Base-by-base conservation (phyloP, 2,797 vertebrate genomes). In the Tokudaia tokunoshimensis region DNA sequence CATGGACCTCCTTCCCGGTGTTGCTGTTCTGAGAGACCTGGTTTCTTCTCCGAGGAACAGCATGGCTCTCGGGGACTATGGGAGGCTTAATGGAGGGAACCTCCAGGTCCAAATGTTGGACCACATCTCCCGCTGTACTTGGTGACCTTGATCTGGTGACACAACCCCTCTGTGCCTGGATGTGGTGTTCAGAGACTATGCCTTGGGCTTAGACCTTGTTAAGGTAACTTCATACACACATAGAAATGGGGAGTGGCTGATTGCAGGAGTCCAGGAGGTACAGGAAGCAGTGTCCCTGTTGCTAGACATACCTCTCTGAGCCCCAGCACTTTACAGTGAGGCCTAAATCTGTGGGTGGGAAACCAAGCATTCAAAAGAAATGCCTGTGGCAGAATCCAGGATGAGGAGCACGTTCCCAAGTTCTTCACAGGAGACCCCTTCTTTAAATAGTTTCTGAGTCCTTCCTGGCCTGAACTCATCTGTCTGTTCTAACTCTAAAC, bases 161-260 rank as follows among this genome's bases (percentile, higher is more conserved):
- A 57, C 34, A 65, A 55, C 37, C n/a, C 6, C 55, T 93, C 87
- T 94, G 97, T 15, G 95, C 97, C 22, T 3, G 1, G 65, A 92
- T 97, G 85, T 96, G 13, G 67, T 97, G 55, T 95, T 57, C 96
- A 81, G 94, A 96, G 95, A 82, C 0, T 29, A 93, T 75, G 80
- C 75, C 80, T 11, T 19, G 52, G 85, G 61, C 31, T 70, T n/a
- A 20, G 65, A 24, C 59, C 79, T 92, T 84, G 67, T 31, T 41
- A 20, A 20, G 74, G 29, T 31, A 94, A 63, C 15, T 74, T 94
- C 37, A n/a, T 2, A 11, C 22, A 41, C 81, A 80, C 65, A 67
- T 44, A n/a, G 80, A 86, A 70, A 55, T 2, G 47, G 50, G 88
- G 70, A 26, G 31, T 96, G 95, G 13, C 89, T 12, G 80, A 98